Conservation (phyloP, 1,140 invertebrate species). For the Diabrotica undecimpunctata region DNA sequence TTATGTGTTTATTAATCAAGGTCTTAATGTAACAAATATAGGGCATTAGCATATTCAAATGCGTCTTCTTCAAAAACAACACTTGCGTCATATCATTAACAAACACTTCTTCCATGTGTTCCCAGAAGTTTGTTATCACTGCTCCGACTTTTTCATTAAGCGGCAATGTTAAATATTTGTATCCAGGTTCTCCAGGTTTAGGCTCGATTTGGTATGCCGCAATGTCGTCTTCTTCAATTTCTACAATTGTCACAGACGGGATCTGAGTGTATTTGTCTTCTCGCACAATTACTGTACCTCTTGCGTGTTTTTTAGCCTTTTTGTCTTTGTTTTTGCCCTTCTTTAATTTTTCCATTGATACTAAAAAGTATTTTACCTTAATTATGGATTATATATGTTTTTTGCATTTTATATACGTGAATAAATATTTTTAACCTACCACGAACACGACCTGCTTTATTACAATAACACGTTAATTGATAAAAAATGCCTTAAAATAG, state of each 20-base stretch:
- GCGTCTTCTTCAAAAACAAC: slow-evolving; percentile 52
- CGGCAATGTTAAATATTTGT: slow-evolving; percentile 52
- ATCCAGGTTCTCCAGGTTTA: slow-evolving; percentile 43
- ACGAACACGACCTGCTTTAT: too few species aligned
- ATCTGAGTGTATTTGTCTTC: slow-evolving; percentile 38
- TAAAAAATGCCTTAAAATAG: too few species aligned
- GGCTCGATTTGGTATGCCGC: slow-evolving; percentile 5
- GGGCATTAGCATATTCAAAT: slow-evolving; percentile 51
- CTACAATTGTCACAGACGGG: slow-evolving; percentile 21
- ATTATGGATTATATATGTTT: too few species aligned
- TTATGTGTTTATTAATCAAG: slow-evolving; percentile 53
- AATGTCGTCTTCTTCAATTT: slow-evolving; percentile 23
- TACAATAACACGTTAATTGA: too few species aligned
- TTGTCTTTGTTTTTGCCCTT: slow-evolving; percentile 25
- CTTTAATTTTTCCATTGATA: not conserved
- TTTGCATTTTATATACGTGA: too few species aligned
- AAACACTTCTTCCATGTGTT: slow-evolving; percentile 54
- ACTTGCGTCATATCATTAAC: slow-evolving; percentile 52
- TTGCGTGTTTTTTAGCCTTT: slow-evolving; percentile 25
- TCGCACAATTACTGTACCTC: slow-evolving; percentile 21
- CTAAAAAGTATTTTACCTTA: not conserved
- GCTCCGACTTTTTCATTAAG: slow-evolving; percentile 45
- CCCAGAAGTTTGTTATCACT: slow-evolving; percentile 53
- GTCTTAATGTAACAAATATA: slow-evolving; percentile 51
- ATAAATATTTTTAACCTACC: too few species aligned